Conservation (phyloP, 1,140 invertebrate genomes). For the Gryon sp. region DNA sequence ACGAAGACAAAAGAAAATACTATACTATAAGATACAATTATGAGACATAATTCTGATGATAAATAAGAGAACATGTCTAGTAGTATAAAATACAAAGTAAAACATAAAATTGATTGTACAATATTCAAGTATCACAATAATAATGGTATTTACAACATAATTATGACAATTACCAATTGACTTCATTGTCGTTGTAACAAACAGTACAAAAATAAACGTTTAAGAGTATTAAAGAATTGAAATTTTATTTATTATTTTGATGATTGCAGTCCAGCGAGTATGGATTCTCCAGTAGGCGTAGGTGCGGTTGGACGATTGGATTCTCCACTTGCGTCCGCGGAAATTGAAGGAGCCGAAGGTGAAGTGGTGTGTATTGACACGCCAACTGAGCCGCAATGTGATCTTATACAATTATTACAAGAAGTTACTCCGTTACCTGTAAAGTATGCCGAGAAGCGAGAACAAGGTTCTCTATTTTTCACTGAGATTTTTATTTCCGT, state of each 20-base stretch:
- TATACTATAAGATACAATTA: too few relatives aligned
- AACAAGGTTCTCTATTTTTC: constrained; percentile 72
- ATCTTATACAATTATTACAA: constrained; percentile 82
- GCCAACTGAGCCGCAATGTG: constrained; percentile 82
- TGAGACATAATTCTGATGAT: too few relatives aligned
- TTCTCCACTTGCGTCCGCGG: constrained; percentile 83
- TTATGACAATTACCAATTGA: too few relatives aligned
- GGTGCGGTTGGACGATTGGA: constrained; percentile 81
- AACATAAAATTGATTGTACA: too few relatives aligned
- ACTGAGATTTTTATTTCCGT: constrained; percentile 82
- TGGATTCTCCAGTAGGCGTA: constrained; percentile 75
- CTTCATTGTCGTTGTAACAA: too few relatives aligned
- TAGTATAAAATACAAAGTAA: too few relatives aligned
- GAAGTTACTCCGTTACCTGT: constrained; percentile 79
- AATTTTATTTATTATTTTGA: background rate
- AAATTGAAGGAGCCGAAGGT: constrained; percentile 85
- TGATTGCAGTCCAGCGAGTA: constrained; percentile 73
- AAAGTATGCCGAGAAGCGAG: constrained; percentile 74
- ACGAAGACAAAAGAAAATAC: too few relatives aligned
- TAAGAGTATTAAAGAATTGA: background rate
- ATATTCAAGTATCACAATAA: too few relatives aligned
- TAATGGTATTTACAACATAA: too few relatives aligned
- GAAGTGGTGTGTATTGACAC: constrained; percentile 85
- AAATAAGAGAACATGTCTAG: too few relatives aligned
- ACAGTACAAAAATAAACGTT: background rate